Evolutionary conservation across 1,140 invertebrate genomes (phyloP), one percentile per base, ranked within the genome.

Genomic region (Scaptomyza hsui): DNA sequence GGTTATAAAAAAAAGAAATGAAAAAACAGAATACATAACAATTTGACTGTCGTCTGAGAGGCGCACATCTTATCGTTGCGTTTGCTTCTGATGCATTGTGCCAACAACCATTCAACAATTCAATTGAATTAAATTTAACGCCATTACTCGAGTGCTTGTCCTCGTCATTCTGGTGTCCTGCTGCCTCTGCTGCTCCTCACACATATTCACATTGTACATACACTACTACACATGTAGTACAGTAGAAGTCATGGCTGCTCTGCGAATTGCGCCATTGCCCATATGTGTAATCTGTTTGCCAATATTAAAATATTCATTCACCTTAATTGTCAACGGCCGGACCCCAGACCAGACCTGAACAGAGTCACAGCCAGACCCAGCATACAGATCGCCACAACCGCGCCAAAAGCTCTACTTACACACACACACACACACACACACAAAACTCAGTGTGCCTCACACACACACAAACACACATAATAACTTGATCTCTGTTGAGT

Each of bases 221-320:
- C 32, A 35, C n/a, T 12, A 12, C 32, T 26, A 35, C 32, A 35
- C 10, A 37, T 37, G 32, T 4, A 26, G 42, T 39, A 73, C 26
- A 26, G 56, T 45, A 26, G 60, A 44, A 62, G 69, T 64, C 78
- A 48, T 65, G 65, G 21, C 73, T 53, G 42, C 6, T 26, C 60
- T 64, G 72, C 29, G 49, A 39, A 68, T 52, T 56, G 60, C 72
- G 60, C 72, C 77, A 80, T 67, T 86, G 77, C 61, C 74, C 75
- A 86, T 72, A 89, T 86, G 82, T 82, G 83, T 86, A 88, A 86
- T 86, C 82, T 86, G 82, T 88, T 86, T 86, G 82, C 75, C 83
- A 88, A 86, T 86, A 86, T 82, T 86, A 86, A 86, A 86, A 86
- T 86, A 86, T 86, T 86, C 83, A 86, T 86, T 82, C 82, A 82